These are phyloP conservation scores for Gadopsis marmoratus DNA, from an alignment of 2,797 vertebrate species.

Conservation along the genomic window DNA sequence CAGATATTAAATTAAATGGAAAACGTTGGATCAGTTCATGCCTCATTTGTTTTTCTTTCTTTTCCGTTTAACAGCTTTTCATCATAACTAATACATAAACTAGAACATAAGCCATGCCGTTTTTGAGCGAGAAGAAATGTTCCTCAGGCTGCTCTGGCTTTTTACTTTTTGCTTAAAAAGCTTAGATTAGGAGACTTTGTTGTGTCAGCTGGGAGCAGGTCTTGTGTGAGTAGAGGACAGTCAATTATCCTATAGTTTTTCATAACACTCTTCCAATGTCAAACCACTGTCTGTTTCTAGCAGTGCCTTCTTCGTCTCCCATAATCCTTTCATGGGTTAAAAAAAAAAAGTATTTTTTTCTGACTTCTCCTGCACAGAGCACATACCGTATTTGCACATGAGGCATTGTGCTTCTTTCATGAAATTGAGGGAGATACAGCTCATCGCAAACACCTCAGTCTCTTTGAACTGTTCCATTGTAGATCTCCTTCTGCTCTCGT, in stretches of 20 bases:
- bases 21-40: not conserved
- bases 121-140: not conserved
- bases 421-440: conserved; percentile 20
- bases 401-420: conserved; percentile 36
- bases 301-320: conserved; percentile 17
- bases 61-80: not conserved
- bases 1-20: not conserved
- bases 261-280: conserved; percentile 32
- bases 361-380: conserved; percentile 10
- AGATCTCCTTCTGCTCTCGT: conserved; percentile 37
- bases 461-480: conserved; percentile 47
- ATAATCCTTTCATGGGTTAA: conserved; percentile 48
- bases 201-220: conserved; percentile 22
- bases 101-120: not conserved
- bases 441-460: conserved; percentile 33
- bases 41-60: not conserved
- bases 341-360: conserved; percentile 23
- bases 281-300: conserved; percentile 25
- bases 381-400: conserved; percentile 45
- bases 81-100: conserved; percentile 14
- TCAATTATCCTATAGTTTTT: conserved; percentile 48
- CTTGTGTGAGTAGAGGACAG: conserved; percentile 33
- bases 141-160: not conserved
- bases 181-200: conserved; percentile 2
- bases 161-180: not conserved